phyloP scores from a whole-genome alignment of 2,888 invertebrate genomes.

The Coelopa pilipes region DNA sequence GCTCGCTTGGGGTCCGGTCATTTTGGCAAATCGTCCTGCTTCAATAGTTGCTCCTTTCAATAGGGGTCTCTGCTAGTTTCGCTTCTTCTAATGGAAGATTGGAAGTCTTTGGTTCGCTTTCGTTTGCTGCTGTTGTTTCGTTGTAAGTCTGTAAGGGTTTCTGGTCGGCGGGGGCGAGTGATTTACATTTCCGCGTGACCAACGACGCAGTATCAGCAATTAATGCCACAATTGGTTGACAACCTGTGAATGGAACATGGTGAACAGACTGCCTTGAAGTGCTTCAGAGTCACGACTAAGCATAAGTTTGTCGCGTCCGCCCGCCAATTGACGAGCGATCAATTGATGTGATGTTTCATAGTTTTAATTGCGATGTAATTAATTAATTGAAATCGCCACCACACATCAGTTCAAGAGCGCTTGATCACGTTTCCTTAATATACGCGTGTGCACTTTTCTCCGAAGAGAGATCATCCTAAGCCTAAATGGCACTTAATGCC shows the following conservation, averaged over 20 bases:
- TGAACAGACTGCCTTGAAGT: background rate
- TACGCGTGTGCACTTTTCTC: too few relatives aligned
- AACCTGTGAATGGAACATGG: conserved; percentile 51
- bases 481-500: too few relatives aligned
- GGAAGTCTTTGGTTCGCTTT: background rate
- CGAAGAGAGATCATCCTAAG: too few relatives aligned
- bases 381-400: background rate
- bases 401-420: too few relatives aligned
- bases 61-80: conserved; percentile 28
- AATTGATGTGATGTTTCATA: background rate
- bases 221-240: conserved; percentile 41
- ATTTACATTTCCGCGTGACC: conserved; percentile 57
- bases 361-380: background rate
- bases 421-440: too few relatives aligned
- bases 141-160: background rate
- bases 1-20: conserved; percentile 52
- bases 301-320: background rate
- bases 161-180: conserved; percentile 50
- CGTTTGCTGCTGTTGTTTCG: conserved; percentile 8
- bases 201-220: conserved; percentile 36
- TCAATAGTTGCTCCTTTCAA: conserved; percentile 8
- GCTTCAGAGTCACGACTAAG: too few relatives aligned
- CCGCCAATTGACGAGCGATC: background rate
- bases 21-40: conserved; percentile 38
- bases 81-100: background rate